phyloP scores from a whole-genome alignment of 2,113 vertebrate genomes.

The Shinisaurus crocodilurus region DNA sequence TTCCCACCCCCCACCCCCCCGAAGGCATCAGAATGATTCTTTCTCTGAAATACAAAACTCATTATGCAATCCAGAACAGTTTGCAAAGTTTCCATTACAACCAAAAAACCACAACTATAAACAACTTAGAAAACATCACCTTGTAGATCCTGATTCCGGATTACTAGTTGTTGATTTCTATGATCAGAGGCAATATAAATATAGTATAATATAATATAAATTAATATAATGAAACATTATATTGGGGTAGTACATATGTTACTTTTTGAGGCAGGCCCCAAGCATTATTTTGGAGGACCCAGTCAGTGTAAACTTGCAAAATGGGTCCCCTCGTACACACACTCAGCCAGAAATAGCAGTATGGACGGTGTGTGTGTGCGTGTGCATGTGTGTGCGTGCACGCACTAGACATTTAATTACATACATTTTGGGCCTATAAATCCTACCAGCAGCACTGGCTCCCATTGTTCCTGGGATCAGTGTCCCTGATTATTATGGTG shows the following conservation, averaged over 20 bases:
- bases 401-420: not conserved
- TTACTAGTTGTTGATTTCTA: constrained; percentile 1
- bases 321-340: not conserved
- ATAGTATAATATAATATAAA: too few relatives aligned
- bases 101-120: not conserved
- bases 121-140: not conserved
- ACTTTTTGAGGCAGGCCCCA: not conserved
- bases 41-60: not conserved
- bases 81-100: not conserved
- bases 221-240: too few relatives aligned
- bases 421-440: not conserved
- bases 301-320: not conserved
- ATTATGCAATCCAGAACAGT: not conserved
- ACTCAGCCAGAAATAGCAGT: too few relatives aligned
- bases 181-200: not conserved
- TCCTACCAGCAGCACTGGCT: too few relatives aligned
- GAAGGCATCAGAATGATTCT: not conserved
- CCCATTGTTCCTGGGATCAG: not conserved
- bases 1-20: not conserved
- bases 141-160: not conserved
- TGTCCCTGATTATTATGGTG: not conserved
- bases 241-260: constrained; percentile 11
- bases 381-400: too few relatives aligned
- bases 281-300: not conserved
- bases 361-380: too few relatives aligned